A percentile compares a stretch with the other conserved stretches of the same genome.
Conservation (phyloP, 2,797 vertebrate species). For the Sphaeramia orbicularis region DNA sequence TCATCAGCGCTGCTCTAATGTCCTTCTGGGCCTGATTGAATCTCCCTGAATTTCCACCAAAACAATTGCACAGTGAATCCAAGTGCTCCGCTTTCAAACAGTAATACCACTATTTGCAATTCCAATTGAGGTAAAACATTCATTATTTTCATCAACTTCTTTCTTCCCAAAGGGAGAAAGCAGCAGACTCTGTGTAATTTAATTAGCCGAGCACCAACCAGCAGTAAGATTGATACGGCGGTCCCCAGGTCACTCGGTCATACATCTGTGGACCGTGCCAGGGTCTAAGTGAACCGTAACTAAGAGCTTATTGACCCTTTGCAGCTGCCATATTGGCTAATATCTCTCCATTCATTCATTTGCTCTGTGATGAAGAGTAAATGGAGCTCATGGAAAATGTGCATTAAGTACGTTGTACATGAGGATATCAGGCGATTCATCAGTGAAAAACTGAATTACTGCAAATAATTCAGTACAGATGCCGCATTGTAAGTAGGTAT, state of each 20-base stretch:
- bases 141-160: constrained; percentile 44
- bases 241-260: constrained; percentile 21
- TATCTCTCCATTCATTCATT: constrained; percentile 29
- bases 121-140: constrained; percentile 50
- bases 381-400: neutral
- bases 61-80: constrained; percentile 34
- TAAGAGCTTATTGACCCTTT: constrained; percentile 59
- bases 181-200: constrained; percentile 43
- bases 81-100: constrained; percentile 32
- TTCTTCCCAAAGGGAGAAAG: constrained; percentile 19
- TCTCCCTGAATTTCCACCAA: constrained; percentile 35
- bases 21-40: constrained; percentile 39
- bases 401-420: neutral
- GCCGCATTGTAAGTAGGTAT: neutral
- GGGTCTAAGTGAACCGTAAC: constrained; percentile 43
- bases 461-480: neutral
- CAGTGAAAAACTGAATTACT: neutral
- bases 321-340: constrained; percentile 38
- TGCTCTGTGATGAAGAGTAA: constrained; percentile 2
- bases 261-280: constrained; percentile 26
- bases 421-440: neutral
- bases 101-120: constrained; percentile 55
- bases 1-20: constrained; percentile 28
- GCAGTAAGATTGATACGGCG: constrained; percentile 46
- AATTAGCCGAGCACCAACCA: constrained; percentile 46